These are phyloP conservation scores for Caenorhabditis brenneri DNA, from an alignment of 1,140 invertebrate genomes.

Conservation along the genomic window DNA sequence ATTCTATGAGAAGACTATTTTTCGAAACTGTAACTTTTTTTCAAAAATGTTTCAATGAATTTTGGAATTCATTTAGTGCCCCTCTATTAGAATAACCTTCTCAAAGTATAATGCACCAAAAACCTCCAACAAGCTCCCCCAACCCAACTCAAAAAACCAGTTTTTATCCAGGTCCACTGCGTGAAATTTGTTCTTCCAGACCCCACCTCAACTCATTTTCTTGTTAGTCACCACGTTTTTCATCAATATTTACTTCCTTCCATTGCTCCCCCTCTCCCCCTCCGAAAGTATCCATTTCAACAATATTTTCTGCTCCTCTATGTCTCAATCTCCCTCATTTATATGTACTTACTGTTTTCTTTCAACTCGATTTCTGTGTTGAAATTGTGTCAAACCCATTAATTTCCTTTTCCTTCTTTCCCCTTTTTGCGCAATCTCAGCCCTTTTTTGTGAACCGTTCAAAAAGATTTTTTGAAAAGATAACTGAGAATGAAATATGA, in stretches of 20 bases:
- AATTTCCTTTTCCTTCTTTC: neutral
- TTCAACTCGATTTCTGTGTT: too few relatives aligned
- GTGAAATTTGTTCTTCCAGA: conserved; percentile 21
- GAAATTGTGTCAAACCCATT: conserved; percentile 43
- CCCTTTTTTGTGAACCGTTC: neutral
- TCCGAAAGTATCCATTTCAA: neutral
- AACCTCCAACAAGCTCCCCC: too few relatives aligned
- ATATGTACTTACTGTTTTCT: conserved; percentile 17
- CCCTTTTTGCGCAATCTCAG: neutral
- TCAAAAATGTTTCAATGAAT: too few relatives aligned
- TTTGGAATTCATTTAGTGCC: too few relatives aligned
- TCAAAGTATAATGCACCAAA: too few relatives aligned
- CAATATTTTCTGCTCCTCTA: neutral
- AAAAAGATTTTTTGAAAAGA: neutral
- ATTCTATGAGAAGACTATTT: too few relatives aligned
- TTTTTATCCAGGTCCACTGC: neutral
- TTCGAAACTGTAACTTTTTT: too few relatives aligned
- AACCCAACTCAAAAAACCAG: conserved; percentile 19
- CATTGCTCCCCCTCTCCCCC: too few relatives aligned
- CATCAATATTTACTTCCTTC: neutral
- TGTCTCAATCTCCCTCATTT: neutral
- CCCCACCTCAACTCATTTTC: neutral
- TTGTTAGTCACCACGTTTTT: conserved; percentile 11
- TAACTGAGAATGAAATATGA: neutral
- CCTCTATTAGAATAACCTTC: too few relatives aligned